These are phyloP conservation scores for Gryllus longicercus DNA, from an alignment of 2,888 invertebrate genomes.

Conservation along the genomic window DNA sequence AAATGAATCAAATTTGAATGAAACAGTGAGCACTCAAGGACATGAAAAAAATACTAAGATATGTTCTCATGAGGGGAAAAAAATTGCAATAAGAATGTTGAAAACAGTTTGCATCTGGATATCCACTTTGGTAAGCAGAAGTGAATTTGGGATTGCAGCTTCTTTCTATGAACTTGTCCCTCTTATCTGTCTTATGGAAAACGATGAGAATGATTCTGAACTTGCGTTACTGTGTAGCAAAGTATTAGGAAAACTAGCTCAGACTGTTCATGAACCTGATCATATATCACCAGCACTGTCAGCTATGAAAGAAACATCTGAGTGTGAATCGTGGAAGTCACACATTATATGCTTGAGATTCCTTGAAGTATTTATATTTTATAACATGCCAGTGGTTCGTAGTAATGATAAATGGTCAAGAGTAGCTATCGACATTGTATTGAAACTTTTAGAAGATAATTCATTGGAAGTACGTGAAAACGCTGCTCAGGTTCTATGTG, in stretches of 20 bases:
- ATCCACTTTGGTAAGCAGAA: neutral
- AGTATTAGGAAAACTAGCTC: neutral
- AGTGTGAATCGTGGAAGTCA: slow-evolving; percentile 63
- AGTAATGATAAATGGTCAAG: slow-evolving; percentile 50
- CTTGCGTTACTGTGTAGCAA: neutral
- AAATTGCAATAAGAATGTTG: neutral
- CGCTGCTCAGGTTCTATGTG: slow-evolving; percentile 78
- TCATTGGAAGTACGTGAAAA: slow-evolving; percentile 77
- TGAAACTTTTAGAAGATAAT: slow-evolving; percentile 65
- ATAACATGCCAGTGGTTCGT: slow-evolving; percentile 64
- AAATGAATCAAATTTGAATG: neutral
- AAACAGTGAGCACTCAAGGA: neutral
- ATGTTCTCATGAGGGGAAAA: neutral
- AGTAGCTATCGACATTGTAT: slow-evolving; percentile 58
- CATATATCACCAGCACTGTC: neutral
- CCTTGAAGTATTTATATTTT: slow-evolving; percentile 67
- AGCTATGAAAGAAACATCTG: slow-evolving; percentile 22
- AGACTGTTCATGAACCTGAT: neutral
- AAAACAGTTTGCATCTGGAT: neutral
- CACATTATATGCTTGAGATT: slow-evolving; percentile 64
- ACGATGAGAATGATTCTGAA: neutral
- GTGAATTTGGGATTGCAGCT: neutral
- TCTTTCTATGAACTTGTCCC: neutral
- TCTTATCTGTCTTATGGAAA: neutral
- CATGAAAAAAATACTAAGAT: neutral